Percentiles rank a stretch among this genome's conserved stretches.
phyloP scores from a whole-genome alignment of 2,888 invertebrate species.

The Osedax frankpressi region DNA sequence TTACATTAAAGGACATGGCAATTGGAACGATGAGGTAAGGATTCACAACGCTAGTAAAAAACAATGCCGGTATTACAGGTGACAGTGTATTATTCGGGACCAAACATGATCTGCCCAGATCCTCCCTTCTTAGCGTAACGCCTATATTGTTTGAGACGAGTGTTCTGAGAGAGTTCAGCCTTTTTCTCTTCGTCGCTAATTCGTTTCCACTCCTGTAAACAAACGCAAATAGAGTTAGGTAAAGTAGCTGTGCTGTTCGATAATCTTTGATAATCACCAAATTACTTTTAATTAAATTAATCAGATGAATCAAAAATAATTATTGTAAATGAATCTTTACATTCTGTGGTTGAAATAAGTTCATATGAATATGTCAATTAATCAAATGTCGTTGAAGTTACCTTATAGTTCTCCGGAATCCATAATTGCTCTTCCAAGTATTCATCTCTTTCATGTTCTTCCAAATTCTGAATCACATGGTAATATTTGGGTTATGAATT shows the following conservation, averaged over 20 bases:
- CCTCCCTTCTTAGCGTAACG: constrained; percentile 81
- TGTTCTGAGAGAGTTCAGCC: constrained; percentile 69
- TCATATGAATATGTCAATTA: background rate
- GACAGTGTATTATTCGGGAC: constrained; percentile 45
- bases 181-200: constrained; percentile 72
- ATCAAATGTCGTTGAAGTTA: constrained; percentile 26
- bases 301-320: background rate
- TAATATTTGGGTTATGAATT: too few species aligned
- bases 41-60: too few species aligned
- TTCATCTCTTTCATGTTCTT: constrained; percentile 61
- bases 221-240: background rate
- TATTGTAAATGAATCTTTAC: background rate
- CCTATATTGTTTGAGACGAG: constrained; percentile 73
- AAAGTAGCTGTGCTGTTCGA: too few species aligned
- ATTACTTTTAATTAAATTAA: background rate
- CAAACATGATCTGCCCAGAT: constrained; percentile 74
- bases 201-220: constrained; percentile 57
- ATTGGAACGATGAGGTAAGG: too few species aligned
- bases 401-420: constrained; percentile 64
- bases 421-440: constrained; percentile 66
- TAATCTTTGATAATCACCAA: background rate
- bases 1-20: too few species aligned
- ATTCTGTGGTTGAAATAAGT: background rate
- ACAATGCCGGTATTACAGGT: too few species aligned
- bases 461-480: constrained; percentile 51